Evolutionary conservation across 2,113 vertebrate species (phyloP).

Genomic region (Merops nubicus): DNA sequence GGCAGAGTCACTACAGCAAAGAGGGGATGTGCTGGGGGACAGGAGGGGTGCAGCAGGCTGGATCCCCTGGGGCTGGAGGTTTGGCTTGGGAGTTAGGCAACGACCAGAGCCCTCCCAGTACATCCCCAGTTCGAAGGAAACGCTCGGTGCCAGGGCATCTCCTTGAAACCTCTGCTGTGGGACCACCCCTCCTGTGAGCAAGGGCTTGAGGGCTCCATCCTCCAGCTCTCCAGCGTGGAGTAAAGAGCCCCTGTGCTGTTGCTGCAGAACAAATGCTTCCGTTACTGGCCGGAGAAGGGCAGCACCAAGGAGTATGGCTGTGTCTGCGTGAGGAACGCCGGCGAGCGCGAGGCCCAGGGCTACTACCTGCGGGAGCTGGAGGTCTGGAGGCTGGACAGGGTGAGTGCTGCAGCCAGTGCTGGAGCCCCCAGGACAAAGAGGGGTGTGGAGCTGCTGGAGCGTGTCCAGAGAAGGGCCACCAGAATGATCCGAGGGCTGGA

Average conservation of each 20-base stretch:
- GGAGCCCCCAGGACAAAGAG: no score
- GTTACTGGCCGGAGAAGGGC: constrained; percentile 84
- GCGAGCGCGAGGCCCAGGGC: constrained; percentile 80
- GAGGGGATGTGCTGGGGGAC: background rate
- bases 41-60: background rate
- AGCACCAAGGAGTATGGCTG: constrained; percentile 77
- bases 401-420: constrained; percentile 36
- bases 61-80: background rate
- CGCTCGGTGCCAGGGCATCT: rapidly evolving
- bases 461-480: no score
- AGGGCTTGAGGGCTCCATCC: background rate
- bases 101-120: background rate
- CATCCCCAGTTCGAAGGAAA: background rate
- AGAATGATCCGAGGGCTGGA: no score
- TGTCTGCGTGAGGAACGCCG: constrained; percentile 75
- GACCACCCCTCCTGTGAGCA: background rate
- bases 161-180: rapidly evolving
- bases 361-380: constrained; percentile 85
- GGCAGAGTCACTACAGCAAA: background rate
- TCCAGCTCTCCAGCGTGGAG: background rate
- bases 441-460: no score
- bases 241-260: background rate
- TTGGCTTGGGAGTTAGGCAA: background rate
- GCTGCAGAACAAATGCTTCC: constrained; percentile 88
- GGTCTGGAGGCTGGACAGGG: constrained; percentile 76